phyloP scores from a whole-genome alignment of 2,888 invertebrate genomes.

The Campoplex nolae region DNA sequence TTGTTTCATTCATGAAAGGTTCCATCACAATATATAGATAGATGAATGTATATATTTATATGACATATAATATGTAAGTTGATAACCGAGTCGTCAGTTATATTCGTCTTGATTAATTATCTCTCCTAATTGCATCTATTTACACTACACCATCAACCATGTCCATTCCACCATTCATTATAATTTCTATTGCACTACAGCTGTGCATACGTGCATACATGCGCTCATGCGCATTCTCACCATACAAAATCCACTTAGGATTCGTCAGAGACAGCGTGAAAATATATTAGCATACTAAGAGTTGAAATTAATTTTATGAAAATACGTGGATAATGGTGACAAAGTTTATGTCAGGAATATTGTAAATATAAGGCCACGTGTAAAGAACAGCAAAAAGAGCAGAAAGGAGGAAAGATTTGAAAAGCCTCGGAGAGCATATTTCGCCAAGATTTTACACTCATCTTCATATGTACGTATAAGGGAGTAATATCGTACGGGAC shows the following conservation, averaged over 20 bases:
- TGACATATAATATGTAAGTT: slow-evolving; percentile 12
- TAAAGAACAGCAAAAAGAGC: too few relatives aligned
- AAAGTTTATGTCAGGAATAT: slow-evolving; percentile 17
- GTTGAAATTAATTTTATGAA: slow-evolving; percentile 48
- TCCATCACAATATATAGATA: too few relatives aligned
- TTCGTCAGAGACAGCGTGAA: slow-evolving; percentile 15
- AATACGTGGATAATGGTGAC: slow-evolving; percentile 32
- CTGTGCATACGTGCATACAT: background rate
- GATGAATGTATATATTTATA: too few relatives aligned
- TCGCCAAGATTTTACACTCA: background rate
- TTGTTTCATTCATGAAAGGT: too few relatives aligned
- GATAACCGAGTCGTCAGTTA: slow-evolving; percentile 51
- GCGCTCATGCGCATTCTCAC: background rate
- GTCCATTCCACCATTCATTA: slow-evolving; percentile 51
- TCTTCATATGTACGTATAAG: background rate
- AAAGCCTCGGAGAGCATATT: background rate
- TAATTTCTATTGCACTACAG: slow-evolving; percentile 55
- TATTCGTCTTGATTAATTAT: slow-evolving; percentile 66
- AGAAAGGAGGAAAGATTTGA: background rate
- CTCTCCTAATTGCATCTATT: slow-evolving; percentile 68
- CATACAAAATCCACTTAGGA: background rate
- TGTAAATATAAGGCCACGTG: background rate
- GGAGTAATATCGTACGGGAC: background rate
- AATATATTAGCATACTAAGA: slow-evolving; percentile 34
- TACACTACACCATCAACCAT: slow-evolving; percentile 62